A percentile compares a stretch with the other conserved stretches of the same genome.
Conservation (phyloP, 2,113 vertebrate species). For the Megaceryle torquata region DNA sequence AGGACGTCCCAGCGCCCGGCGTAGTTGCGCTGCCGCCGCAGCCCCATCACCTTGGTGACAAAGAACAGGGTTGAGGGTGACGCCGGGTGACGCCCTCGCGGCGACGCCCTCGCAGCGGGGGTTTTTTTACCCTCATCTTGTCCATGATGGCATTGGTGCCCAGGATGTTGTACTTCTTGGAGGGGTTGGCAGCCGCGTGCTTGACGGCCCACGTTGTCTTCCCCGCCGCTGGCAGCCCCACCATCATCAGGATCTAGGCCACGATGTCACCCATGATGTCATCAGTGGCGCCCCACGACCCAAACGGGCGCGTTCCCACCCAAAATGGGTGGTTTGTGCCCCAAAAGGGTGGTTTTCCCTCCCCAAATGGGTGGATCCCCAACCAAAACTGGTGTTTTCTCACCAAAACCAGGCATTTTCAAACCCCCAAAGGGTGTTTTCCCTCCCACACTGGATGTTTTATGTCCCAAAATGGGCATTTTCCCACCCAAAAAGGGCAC, state of each 20-base stretch:
- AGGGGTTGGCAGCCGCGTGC: conserved; percentile 80
- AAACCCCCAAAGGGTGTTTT: no score
- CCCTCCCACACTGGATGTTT: no score
- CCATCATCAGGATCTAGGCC: conserved; percentile 90
- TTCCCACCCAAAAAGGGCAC: no score
- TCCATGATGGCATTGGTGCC: conserved; percentile 95
- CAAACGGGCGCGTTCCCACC: no score
- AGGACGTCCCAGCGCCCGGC: conserved; percentile 89
- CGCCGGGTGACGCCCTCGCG: no score
- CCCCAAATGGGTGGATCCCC: neutral
- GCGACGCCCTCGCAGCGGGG: no score
- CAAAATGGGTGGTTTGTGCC: no score
- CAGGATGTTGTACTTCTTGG: conserved; percentile 91
- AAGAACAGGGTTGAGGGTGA: neutral
- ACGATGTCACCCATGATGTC: no score
- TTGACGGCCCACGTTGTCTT: conserved; percentile 91
- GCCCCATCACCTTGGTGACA: conserved; percentile 82
- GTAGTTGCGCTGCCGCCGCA: conserved; percentile 88
- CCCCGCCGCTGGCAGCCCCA: conserved; percentile 87
- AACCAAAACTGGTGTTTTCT: neutral
- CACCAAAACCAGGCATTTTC: no score
- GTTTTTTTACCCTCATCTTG: conserved; percentile 85
- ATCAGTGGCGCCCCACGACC: no score
- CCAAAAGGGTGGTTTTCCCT: no score
- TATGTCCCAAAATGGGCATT: no score